Evolutionary conservation across 2,888 invertebrate genomes (phyloP).

Genomic region (Scaptomyza caliginosa): DNA sequence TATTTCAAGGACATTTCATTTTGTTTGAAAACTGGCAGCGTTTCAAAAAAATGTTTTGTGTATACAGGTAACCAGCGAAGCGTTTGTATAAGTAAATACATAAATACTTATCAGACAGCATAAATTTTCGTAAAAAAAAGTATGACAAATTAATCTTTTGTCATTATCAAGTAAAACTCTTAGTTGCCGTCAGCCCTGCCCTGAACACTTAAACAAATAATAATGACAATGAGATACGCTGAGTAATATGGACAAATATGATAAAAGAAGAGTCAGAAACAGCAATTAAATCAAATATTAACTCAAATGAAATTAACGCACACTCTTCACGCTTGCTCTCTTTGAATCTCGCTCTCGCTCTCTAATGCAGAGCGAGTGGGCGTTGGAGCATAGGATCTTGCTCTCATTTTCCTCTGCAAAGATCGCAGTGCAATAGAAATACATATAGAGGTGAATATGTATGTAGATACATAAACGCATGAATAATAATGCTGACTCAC

Average conservation of each 20-base stretch:
- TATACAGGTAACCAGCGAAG: slow-evolving; percentile 53
- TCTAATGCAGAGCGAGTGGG: slow-evolving; percentile 39
- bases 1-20: slow-evolving; percentile 69
- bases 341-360: background rate
- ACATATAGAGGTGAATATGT: slow-evolving; percentile 5
- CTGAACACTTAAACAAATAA: slow-evolving; percentile 52
- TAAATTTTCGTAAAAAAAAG: slow-evolving; percentile 40
- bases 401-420: slow-evolving; percentile 25
- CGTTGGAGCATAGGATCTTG: slow-evolving; percentile 26
- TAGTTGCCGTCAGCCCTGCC: slow-evolving; percentile 25
- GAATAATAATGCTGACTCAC: slow-evolving; percentile 54
- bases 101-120: slow-evolving; percentile 59
- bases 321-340: slow-evolving; percentile 24
- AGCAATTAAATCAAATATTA: slow-evolving; percentile 63
- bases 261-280: slow-evolving; percentile 37
- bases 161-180: slow-evolving; percentile 19
- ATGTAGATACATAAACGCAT: slow-evolving; percentile 3
- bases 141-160: slow-evolving; percentile 32
- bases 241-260: slow-evolving; percentile 58
- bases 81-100: slow-evolving; percentile 30
- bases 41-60: slow-evolving; percentile 53
- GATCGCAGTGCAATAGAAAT: slow-evolving; percentile 39
- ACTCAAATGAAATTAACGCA: slow-evolving; percentile 40
- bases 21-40: slow-evolving; percentile 58
- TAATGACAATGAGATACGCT: slow-evolving; percentile 46